phyloP scores from a whole-genome alignment of 2,888 invertebrate species.

The Linnaemya tessellans region DNA sequence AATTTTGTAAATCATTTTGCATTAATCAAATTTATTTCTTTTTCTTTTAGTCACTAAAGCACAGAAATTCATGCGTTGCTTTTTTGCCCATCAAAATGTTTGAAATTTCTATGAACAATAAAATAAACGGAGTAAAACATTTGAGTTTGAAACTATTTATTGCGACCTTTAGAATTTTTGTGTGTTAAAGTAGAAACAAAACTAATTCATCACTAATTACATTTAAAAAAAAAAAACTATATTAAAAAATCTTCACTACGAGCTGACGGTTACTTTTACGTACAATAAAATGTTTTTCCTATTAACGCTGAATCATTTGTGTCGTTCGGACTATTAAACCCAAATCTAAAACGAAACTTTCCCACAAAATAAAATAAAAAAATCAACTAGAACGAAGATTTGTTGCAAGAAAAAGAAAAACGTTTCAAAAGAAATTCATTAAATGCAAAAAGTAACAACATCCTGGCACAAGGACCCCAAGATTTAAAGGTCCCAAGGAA shows the following conservation, averaged over 20 bases:
- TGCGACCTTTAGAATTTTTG: no score
- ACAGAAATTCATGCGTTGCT: no score
- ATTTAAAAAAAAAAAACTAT: background rate
- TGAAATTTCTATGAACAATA: no score
- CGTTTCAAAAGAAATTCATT: conserved; percentile 64
- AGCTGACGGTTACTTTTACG: background rate
- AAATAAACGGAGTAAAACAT: no score
- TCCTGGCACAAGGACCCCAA: conserved; percentile 59
- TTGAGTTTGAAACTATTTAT: no score
- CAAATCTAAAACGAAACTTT: conserved; percentile 58
- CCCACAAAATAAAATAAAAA: conserved; percentile 60
- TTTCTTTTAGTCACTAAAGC: no score
- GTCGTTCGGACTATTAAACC: conserved; percentile 52
- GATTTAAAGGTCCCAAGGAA: conserved; percentile 27
- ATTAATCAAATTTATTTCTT: no score
- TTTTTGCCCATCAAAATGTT: no score
- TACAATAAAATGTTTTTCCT: conserved; percentile 15
- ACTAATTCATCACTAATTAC: conserved; percentile 30
- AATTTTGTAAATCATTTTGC: no score
- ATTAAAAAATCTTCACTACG: background rate
- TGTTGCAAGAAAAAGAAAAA: conserved; percentile 24
- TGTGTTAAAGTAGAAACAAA: no score
- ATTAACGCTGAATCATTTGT: conserved; percentile 62
- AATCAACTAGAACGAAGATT: conserved; percentile 27
- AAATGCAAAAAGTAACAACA: conserved; percentile 63